Conservation (phyloP, 2,888 invertebrate species). For the Apoderus coryli region DNA sequence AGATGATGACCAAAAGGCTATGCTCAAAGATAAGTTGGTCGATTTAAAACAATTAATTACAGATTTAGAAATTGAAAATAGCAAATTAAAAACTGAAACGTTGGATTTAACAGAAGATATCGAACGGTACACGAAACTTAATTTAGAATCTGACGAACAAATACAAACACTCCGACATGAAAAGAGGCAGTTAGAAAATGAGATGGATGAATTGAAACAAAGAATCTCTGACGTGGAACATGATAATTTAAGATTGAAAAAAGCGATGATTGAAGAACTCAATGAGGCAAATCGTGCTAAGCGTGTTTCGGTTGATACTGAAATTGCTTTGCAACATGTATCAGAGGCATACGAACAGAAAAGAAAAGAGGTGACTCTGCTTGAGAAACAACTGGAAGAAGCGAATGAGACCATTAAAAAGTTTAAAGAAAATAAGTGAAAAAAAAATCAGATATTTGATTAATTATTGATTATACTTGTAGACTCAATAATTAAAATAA, state of each 20-base stretch:
- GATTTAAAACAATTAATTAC: constrained; percentile 20
- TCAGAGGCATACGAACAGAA: constrained; percentile 21
- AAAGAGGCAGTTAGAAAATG: constrained; percentile 17
- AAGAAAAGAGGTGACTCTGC: constrained; percentile 16
- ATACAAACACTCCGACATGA: constrained; percentile 14
- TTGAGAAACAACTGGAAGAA: constrained; percentile 18
- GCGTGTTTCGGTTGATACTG: constrained; percentile 19
- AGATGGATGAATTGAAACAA: constrained; percentile 17
- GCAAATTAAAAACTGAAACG: constrained; percentile 19
- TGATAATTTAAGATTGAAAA: constrained; percentile 19
- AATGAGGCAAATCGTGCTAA: constrained; percentile 21
- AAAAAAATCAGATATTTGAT: too few relatives aligned
- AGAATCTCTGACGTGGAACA: constrained; percentile 18
- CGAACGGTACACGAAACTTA: constrained; percentile 17
- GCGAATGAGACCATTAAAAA: constrained; percentile 18
- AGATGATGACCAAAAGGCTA: constrained; percentile 20
- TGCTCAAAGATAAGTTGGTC: constrained; percentile 18
- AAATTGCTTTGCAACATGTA: constrained; percentile 20
- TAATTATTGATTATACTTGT: too few relatives aligned
- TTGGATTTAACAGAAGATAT: constrained; percentile 18
- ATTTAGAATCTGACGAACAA: constrained; percentile 16
- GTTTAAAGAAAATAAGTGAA: too few relatives aligned
- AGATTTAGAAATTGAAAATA: constrained; percentile 21
- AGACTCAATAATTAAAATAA: too few relatives aligned
- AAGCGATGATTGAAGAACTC: constrained; percentile 21